These are phyloP conservation scores for Potamarius usumacintae DNA, from an alignment of 2,113 vertebrate species.

Conservation along the genomic window DNA sequence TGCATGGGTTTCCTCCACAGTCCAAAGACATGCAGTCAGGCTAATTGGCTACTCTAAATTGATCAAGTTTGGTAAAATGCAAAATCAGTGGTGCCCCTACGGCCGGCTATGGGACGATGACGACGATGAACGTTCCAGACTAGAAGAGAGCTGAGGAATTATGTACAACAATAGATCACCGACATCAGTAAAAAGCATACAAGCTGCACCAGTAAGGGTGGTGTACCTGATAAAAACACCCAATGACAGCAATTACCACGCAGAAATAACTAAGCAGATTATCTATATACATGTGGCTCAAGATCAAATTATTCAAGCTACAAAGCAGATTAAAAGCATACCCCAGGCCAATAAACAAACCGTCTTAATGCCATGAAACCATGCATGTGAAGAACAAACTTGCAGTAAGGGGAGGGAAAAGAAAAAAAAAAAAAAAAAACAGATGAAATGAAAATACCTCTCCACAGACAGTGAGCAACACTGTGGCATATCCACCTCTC, in stretches of 20 bases:
- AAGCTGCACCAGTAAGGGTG: background rate
- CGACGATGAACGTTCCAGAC: background rate
- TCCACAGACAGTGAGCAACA: constrained; percentile 76
- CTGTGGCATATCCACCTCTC: constrained; percentile 75
- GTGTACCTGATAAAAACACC: background rate
- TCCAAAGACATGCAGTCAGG: too few relatives aligned
- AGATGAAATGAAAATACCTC: constrained; percentile 63
- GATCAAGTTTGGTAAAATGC: too few relatives aligned
- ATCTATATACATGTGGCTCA: background rate
- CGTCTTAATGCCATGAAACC: background rate
- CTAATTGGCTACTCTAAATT: too few relatives aligned
- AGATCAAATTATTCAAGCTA: background rate
- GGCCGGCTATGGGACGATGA: too few relatives aligned
- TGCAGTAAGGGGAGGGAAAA: background rate
- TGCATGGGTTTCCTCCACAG: too few relatives aligned
- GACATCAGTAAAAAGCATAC: background rate
- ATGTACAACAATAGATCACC: background rate
- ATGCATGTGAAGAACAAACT: background rate
- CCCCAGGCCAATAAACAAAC: background rate
- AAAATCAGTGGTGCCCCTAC: too few relatives aligned
- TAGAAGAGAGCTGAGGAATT: background rate
- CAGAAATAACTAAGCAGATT: background rate
- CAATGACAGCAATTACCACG: background rate
- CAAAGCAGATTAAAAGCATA: background rate
- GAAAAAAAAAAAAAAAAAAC: background rate